Percentiles rank a stretch among this genome's conserved stretches.
Evolutionary conservation across 2,888 invertebrate species (phyloP).

Genomic region (Limenitis camilla): DNA sequence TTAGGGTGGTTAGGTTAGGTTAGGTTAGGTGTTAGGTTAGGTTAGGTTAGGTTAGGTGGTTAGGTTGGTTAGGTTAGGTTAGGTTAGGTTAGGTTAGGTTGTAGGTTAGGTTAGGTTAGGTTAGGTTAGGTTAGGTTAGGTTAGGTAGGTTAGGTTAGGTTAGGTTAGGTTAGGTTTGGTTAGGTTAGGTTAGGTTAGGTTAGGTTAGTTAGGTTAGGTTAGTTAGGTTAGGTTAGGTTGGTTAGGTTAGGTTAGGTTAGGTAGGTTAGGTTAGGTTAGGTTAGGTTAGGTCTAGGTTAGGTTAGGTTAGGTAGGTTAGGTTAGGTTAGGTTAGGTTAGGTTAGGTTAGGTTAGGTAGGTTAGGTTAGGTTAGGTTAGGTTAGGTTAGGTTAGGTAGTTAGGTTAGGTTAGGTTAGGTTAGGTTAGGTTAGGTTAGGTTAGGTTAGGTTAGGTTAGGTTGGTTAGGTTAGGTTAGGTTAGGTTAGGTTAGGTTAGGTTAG

Average conservation of each 20-base stretch:
- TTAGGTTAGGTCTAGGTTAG: too few relatives aligned
- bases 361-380: too few relatives aligned
- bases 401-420: conserved; percentile 26
- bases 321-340: too few relatives aligned
- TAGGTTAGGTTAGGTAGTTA: conserved; percentile 25
- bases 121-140: conserved; percentile 2
- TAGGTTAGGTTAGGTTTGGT: background rate
- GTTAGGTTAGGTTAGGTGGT: conserved; percentile 1
- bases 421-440: conserved; percentile 23
- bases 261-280: too few relatives aligned
- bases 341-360: too few relatives aligned
- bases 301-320: too few relatives aligned
- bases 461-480: conserved; percentile 23
- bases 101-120: conserved; percentile 1
- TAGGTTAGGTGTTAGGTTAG: conserved; percentile 2
- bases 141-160: too few relatives aligned
- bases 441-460: conserved; percentile 23
- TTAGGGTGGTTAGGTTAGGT: conserved; percentile 1
- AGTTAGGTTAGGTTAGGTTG: conserved; percentile 23
- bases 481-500: conserved; percentile 18
- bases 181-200: conserved; percentile 10
- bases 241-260: conserved; percentile 22
- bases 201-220: too few relatives aligned
- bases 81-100: conserved; percentile 2
- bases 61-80: background rate